These are phyloP conservation scores for Lates calcarifer DNA, from an alignment of 2,113 vertebrate species.

Conservation along the genomic window DNA sequence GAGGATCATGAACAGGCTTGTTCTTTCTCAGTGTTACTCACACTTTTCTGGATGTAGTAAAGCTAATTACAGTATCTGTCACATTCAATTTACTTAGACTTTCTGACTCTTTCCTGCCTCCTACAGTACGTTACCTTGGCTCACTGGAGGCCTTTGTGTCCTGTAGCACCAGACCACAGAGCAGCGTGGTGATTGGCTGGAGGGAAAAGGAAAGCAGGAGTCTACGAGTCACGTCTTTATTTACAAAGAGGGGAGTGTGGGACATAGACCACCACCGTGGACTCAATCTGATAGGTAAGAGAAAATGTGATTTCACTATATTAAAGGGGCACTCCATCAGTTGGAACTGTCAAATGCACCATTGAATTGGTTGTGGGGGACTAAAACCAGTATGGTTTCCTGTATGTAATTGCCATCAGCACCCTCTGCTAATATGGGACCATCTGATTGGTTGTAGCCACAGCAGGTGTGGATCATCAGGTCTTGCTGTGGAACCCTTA, in stretches of 20 bases:
- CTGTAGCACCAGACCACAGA: constrained; percentile 81
- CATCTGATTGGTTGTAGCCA: constrained; percentile 79
- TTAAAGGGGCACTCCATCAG: neutral
- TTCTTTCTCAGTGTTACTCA: neutral
- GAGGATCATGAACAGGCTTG: constrained; percentile 1
- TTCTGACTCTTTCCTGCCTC: constrained; percentile 19
- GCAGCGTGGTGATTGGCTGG: constrained; percentile 83
- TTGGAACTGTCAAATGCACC: constrained; percentile 8
- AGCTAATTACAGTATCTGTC: constrained; percentile 5
- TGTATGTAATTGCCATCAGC: neutral
- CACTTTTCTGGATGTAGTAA: constrained; percentile 6
- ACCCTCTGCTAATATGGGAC: constrained; percentile 16
- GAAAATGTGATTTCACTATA: neutral
- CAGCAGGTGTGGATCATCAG: constrained; percentile 86
- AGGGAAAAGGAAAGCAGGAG: constrained; percentile 78
- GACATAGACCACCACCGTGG: constrained; percentile 84
- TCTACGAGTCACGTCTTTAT: constrained; percentile 79
- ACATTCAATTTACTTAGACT: neutral
- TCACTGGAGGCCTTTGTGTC: constrained; percentile 87
- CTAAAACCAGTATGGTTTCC: neutral
- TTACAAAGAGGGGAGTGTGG: constrained; percentile 82
- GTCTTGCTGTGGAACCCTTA: constrained; percentile 90
- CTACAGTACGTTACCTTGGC: constrained; percentile 79
- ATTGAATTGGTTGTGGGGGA: constrained; percentile 1
- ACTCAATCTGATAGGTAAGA: constrained; percentile 87